A percentile compares a stretch with the other conserved stretches of the same genome.
phyloP scores from a whole-genome alignment of 2,888 invertebrate genomes.

The Xestoiulus laeticollis region DNA sequence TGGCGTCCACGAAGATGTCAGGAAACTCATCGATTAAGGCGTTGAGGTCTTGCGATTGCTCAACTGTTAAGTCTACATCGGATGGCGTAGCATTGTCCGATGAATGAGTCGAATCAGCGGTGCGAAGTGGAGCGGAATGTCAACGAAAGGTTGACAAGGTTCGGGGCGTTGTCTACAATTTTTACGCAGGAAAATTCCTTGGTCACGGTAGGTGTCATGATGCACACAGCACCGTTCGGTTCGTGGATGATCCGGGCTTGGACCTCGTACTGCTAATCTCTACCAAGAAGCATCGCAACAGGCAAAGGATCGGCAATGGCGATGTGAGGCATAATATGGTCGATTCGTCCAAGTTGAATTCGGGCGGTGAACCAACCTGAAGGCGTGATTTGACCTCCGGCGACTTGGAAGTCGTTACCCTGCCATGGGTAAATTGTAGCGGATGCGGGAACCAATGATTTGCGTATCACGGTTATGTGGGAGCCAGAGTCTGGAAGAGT shows the following conservation, averaged over 20 bases:
- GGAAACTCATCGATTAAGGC: background rate
- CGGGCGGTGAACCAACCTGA: slow-evolving; percentile 40
- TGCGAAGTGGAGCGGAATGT: background rate
- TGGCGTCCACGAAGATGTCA: background rate
- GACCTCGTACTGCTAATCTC: slow-evolving; percentile 47
- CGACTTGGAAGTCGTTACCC: background rate
- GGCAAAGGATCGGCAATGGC: slow-evolving; percentile 29
- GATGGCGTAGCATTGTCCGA: background rate
- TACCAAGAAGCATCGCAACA: slow-evolving; percentile 31
- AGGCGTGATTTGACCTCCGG: background rate
- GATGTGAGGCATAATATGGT: slow-evolving; percentile 42
- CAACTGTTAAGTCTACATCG: background rate
- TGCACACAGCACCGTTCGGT: slow-evolving; percentile 18
- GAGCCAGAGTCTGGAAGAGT: background rate
- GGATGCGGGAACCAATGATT: background rate
- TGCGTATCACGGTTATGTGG: background rate
- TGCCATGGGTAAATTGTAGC: background rate
- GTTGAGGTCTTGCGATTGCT: background rate
- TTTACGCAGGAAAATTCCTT: background rate
- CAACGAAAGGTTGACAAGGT: too few relatives aligned
- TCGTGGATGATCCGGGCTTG: slow-evolving; percentile 22
- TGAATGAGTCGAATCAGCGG: background rate
- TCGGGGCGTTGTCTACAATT: background rate
- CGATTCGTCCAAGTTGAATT: background rate
- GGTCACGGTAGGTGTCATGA: background rate